These are phyloP conservation scores for Helobdella robusta DNA, from an alignment of 2,888 invertebrate genomes.

Conservation along the genomic window DNA sequence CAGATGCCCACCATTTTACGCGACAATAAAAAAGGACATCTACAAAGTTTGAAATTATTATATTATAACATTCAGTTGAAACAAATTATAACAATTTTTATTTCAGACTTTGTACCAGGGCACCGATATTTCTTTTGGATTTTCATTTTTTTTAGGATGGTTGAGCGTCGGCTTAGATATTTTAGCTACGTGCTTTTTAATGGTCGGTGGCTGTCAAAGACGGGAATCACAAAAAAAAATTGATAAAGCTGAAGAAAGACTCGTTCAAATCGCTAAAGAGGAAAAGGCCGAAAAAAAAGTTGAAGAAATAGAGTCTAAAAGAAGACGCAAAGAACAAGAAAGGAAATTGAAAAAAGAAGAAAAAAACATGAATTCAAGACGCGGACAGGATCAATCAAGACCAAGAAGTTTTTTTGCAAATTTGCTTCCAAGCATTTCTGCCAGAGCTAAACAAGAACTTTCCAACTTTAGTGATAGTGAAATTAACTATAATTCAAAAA, in stretches of 20 bases:
- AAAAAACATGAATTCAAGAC: not conserved
- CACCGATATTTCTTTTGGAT: constrained; percentile 5
- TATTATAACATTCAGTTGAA: not conserved
- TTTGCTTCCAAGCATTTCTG: too few relatives aligned
- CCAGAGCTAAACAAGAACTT: too few relatives aligned
- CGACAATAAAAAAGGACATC: not conserved
- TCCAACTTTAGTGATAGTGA: constrained; percentile 11
- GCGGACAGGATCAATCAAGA: not conserved
- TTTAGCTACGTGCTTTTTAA: not conserved
- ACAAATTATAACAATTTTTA: not conserved
- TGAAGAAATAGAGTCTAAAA: constrained; percentile 19
- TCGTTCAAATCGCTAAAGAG: constrained; percentile 9
- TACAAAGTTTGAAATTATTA: not conserved
- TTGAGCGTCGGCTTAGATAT: not conserved
- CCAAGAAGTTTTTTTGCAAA: too few relatives aligned
- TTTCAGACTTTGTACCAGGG: constrained; percentile 1
- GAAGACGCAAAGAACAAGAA: constrained; percentile 7
- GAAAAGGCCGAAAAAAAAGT: constrained; percentile 13
- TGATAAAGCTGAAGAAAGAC: constrained; percentile 8
- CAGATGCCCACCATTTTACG: constrained; percentile 21
- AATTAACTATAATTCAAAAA: not conserved
- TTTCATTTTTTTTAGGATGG: constrained; percentile 21
- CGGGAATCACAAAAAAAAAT: not conserved
- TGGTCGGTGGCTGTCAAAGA: constrained; percentile 5
- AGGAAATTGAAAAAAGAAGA: not conserved